These are phyloP conservation scores for Spermophilus dauricus DNA, from an alignment of 2,113 vertebrate genomes.

Conservation along the genomic window DNA sequence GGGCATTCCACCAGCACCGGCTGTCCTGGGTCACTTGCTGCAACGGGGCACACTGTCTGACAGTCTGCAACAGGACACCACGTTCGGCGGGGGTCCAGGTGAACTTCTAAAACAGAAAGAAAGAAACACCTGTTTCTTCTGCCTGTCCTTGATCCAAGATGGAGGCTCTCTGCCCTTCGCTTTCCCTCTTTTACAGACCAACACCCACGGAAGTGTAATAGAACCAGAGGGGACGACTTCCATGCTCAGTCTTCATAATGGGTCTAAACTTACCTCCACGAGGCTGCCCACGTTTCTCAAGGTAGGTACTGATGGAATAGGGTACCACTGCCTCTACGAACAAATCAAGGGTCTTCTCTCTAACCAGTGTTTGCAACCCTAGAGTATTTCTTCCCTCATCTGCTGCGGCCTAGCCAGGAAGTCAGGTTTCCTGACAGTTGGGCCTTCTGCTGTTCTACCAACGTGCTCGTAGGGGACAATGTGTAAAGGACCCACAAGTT, in stretches of 20 bases:
- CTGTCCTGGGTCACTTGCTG: conserved; percentile 83
- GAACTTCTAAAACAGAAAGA: conserved; percentile 90
- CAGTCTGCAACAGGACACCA: conserved; percentile 96
- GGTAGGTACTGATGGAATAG: background rate
- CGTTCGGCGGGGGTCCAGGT: conserved; percentile 94
- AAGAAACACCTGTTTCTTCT: background rate
- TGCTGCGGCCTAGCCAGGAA: background rate
- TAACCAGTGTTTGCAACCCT: background rate
- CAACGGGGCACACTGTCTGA: conserved; percentile 93
- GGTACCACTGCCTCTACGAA: background rate
- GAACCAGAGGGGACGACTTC: background rate
- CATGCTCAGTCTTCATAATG: background rate
- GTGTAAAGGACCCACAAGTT: background rate
- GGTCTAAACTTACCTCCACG: background rate
- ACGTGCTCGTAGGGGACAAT: background rate
- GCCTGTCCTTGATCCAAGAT: background rate
- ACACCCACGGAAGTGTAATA: background rate
- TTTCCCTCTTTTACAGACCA: background rate
- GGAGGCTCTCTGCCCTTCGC: background rate
- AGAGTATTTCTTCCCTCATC: background rate
- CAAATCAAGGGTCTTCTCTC: background rate
- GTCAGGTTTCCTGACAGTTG: background rate
- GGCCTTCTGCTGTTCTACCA: background rate
- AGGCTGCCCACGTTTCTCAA: background rate
- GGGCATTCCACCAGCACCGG: conserved; percentile 91